Evolutionary conservation across 2,888 invertebrate genomes (phyloP), one percentile per base, ranked within the genome.

Genomic region (Cantharis nigra): DNA sequence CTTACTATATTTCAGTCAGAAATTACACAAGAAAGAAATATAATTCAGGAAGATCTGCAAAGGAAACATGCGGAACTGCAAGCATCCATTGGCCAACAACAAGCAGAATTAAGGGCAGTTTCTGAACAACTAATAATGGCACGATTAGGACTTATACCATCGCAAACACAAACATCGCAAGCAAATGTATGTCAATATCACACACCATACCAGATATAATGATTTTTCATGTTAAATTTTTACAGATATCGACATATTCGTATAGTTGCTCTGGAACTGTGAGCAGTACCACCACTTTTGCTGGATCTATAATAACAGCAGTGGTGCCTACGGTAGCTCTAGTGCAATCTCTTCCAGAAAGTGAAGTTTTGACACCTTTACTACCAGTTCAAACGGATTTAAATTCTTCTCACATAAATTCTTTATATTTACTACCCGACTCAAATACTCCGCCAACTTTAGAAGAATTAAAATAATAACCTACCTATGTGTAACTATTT

Each of bases 61-160:
- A 91, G 94, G 62, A 96, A 96, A 85, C 96, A 97, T 85, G 95
- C 95, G 80, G 94, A 96, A 85, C 89, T 97, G 78, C 96, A 97
- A 86, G 93, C 95, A 84, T 91, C 96, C 85, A 96, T 97, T 78
- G 92, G 94, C 72, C 92, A 94, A 81, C 96, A 97, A 85, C 96
- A 97, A 85, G 96, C 96, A 84, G 96, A 97, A 87, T 88, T 97
- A 81, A 91, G 95, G 65, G 91, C 93, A 81, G 95, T 97, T 0
- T 96, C 96, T n/a, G 96, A 97, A 85, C 96, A 97, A 85, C 89
- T 97, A 73, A 87, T 96, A 70, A 92, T 97, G 87, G 95, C 96
- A 0, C 91, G 95, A 84, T 93, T 95, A 81, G 96, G 96, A 7
- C 91, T 96, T 11, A 83, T 92, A 49, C 70, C 70, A 13, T 30